phyloP scores from a whole-genome alignment of 2,113 vertebrate genomes.

The Dicaeum eximium region DNA sequence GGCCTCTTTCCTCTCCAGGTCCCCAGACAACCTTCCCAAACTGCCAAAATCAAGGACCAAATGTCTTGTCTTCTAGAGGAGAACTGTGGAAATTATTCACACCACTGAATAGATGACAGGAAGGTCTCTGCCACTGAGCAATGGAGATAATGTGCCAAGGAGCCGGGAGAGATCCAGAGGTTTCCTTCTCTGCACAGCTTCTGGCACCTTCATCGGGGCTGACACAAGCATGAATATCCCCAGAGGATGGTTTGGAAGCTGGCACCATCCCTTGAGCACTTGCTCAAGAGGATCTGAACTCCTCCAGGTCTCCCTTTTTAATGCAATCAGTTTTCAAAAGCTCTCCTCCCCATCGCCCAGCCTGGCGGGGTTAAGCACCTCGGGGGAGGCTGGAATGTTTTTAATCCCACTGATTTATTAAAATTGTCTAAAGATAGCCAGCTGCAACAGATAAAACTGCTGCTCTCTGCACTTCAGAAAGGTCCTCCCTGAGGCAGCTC shows the following conservation, averaged over 20 bases:
- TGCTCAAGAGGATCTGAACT: neutral
- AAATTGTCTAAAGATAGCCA: constrained; percentile 67
- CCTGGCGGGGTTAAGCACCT: neutral
- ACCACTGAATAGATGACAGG: neutral
- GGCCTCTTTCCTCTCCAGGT: neutral
- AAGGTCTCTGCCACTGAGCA: neutral
- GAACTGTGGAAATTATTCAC: neutral
- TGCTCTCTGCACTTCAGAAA: constrained; percentile 19
- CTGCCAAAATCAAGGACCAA: neutral
- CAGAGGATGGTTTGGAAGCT: neutral
- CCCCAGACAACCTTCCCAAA: neutral
- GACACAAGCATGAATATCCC: neutral
- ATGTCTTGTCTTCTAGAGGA: neutral
- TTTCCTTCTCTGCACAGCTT: neutral
- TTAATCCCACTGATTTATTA: constrained; percentile 66
- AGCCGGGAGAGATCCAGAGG: neutral
- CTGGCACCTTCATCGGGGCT: neutral
- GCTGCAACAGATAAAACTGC: constrained; percentile 60
- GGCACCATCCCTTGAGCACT: neutral
- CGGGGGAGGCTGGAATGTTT: constrained; percentile 50
- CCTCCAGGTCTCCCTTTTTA: neutral
- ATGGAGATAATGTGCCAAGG: neutral
- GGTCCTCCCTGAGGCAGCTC: neutral
- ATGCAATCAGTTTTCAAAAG: neutral
- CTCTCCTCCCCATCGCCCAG: neutral